phyloP scores from a whole-genome alignment of 2,888 invertebrate species.

The Elysia crispata region DNA sequence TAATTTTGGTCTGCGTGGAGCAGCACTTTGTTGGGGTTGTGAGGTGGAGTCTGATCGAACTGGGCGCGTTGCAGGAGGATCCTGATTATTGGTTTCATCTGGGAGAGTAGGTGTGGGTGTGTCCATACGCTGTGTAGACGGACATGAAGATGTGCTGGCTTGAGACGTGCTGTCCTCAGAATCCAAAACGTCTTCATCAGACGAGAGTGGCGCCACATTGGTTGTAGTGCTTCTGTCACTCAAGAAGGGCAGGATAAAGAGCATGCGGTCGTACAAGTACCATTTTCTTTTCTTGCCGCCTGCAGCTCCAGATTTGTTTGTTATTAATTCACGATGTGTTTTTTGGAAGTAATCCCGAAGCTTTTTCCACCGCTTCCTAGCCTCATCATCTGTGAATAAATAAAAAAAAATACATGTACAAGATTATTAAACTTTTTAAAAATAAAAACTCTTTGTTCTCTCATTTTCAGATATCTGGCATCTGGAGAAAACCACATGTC shows the following conservation, averaged over 20 bases:
- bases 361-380: not conserved
- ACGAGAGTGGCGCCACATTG: slow-evolving; percentile 17
- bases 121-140: too few relatives aligned
- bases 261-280: slow-evolving; percentile 26
- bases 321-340: slow-evolving; percentile 14
- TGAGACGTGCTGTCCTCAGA: slow-evolving; percentile 2
- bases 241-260: slow-evolving; percentile 2
- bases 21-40: too few relatives aligned
- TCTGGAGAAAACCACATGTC: slow-evolving; percentile 26
- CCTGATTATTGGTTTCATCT: too few relatives aligned
- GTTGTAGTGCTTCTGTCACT: slow-evolving; percentile 20
- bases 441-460: not conserved
- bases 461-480: slow-evolving; percentile 7
- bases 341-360: not conserved
- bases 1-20: too few relatives aligned
- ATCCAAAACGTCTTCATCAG: slow-evolving; percentile 10
- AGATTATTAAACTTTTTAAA: too few relatives aligned
- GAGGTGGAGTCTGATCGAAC: too few relatives aligned
- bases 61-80: too few relatives aligned
- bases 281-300: slow-evolving; percentile 21
- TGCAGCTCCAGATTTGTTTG: slow-evolving; percentile 16
- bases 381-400: slow-evolving; percentile 14
- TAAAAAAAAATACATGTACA: not conserved
- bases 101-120: too few relatives aligned
- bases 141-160: not conserved